Conservation (phyloP, 2,888 invertebrate species). For the Tanytarsus gracilentus region DNA sequence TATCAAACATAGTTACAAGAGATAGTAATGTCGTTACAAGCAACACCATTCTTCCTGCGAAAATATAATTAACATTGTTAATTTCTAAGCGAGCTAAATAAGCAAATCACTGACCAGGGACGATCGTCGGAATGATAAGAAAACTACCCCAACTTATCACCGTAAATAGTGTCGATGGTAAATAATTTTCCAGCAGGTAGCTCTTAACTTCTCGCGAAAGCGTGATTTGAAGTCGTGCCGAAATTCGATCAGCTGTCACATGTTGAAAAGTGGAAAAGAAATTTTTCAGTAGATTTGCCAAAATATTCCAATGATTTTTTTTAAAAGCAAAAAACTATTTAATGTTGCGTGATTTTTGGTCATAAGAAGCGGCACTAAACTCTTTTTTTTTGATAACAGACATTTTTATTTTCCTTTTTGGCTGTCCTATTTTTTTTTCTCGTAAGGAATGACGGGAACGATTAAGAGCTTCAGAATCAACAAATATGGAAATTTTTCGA, state of each 20-base stretch:
- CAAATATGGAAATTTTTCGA: too few species aligned
- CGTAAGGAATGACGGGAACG: too few species aligned
- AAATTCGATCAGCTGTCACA: slow-evolving; percentile 55
- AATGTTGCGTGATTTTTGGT: too few species aligned
- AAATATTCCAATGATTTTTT: too few species aligned
- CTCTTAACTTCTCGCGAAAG: slow-evolving; percentile 53
- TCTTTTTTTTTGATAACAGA: too few species aligned
- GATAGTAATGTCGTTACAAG: slow-evolving; percentile 55
- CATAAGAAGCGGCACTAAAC: too few species aligned
- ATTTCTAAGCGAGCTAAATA: neutral
- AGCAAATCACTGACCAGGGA: slow-evolving; percentile 44
- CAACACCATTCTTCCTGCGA: slow-evolving; percentile 40
- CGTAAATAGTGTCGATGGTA: slow-evolving; percentile 55
- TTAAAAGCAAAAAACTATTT: too few species aligned
- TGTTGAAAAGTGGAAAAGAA: slow-evolving; percentile 30
- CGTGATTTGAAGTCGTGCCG: slow-evolving; percentile 52
- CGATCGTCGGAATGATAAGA: slow-evolving; percentile 56
- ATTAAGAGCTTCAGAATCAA: too few species aligned
- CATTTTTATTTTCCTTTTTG: too few species aligned
- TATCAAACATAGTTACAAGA: slow-evolving; percentile 57
- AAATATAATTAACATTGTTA: neutral
- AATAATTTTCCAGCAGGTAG: slow-evolving; percentile 54
- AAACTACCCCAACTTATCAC: slow-evolving; percentile 60
- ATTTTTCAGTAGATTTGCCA: too few species aligned
- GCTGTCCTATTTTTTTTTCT: too few species aligned